A percentile compares a stretch with the other conserved stretches of the same genome.
phyloP scores from a whole-genome alignment of 2,888 invertebrate genomes.

The Diaphora mendica region DNA sequence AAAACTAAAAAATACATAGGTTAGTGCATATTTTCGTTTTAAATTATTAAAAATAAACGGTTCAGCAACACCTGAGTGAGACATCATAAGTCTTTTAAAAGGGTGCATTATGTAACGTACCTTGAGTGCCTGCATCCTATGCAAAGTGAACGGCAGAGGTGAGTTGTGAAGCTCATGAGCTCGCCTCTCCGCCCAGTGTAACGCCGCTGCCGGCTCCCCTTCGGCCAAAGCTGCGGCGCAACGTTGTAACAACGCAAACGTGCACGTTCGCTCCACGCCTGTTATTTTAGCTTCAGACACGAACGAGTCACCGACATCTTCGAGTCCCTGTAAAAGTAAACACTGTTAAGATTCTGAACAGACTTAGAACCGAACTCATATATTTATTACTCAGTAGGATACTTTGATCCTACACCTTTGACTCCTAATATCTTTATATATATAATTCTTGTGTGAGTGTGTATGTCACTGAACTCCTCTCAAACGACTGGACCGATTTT shows the following conservation, averaged over 20 bases:
- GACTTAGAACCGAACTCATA: not conserved
- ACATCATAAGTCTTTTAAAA: too few relatives aligned
- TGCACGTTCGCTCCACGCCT: slow-evolving; percentile 75
- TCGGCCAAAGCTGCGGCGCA: slow-evolving; percentile 95
- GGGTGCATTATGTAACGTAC: slow-evolving; percentile 44
- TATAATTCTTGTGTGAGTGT: too few relatives aligned
- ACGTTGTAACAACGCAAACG: slow-evolving; percentile 88
- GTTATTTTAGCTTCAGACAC: slow-evolving; percentile 83
- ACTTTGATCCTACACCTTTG: not conserved
- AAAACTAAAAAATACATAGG: too few relatives aligned
- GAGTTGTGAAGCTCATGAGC: slow-evolving; percentile 89
- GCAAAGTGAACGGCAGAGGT: slow-evolving; percentile 80
- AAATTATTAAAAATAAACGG: too few relatives aligned
- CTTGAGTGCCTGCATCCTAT: slow-evolving; percentile 80
- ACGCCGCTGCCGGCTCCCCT: slow-evolving; percentile 93
- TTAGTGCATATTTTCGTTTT: too few relatives aligned
- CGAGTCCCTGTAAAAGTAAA: slow-evolving; percentile 87
- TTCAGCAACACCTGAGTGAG: too few relatives aligned
- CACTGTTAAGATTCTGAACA: not conserved
- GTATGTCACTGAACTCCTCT: too few relatives aligned
- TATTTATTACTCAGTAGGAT: not conserved
- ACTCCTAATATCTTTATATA: too few relatives aligned
- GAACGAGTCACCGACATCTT: slow-evolving; percentile 94
- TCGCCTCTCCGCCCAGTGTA: slow-evolving; percentile 94
- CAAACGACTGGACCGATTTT: too few relatives aligned